phyloP scores from a whole-genome alignment of 1,140 invertebrate species.

The Meloidogyne hapla region DNA sequence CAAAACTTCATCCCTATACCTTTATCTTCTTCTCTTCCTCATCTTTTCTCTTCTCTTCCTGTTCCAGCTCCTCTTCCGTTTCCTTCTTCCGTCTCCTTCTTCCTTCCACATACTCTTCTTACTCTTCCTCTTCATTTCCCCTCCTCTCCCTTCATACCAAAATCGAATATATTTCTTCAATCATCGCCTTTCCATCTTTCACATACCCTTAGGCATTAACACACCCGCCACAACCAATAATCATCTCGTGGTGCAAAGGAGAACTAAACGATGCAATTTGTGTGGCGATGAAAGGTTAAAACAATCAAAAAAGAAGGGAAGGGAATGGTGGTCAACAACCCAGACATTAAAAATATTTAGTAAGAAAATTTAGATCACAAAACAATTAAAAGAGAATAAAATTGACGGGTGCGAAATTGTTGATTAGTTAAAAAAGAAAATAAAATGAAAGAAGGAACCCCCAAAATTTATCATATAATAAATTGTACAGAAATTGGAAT shows the following conservation, averaged over 20 bases:
- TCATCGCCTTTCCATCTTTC: not conserved
- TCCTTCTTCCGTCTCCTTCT: no score
- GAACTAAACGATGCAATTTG: not conserved
- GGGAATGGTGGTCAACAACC: not conserved
- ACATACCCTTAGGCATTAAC: not conserved
- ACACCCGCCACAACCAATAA: constrained; percentile 1
- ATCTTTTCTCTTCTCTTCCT: no score
- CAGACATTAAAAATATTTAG: not conserved
- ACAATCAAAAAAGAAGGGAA: not conserved
- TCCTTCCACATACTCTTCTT: no score
- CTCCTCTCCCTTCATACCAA: not conserved
- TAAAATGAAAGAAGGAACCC: no score
- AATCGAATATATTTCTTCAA: not conserved
- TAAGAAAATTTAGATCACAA: constrained; percentile 3
- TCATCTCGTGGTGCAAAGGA: not conserved
- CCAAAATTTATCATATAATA: no score
- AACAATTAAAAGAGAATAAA: not conserved
- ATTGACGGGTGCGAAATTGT: not conserved
- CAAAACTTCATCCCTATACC: no score
- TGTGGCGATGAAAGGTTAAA: constrained; percentile 1
- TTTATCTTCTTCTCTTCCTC: no score
- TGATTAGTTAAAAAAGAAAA: no score
- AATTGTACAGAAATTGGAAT: no score
- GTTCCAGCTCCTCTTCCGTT: no score
- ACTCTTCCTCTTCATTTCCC: not conserved